Base-by-base conservation (phyloP, 2,888 invertebrate species). In the Carterocephalus palaemon region DNA sequence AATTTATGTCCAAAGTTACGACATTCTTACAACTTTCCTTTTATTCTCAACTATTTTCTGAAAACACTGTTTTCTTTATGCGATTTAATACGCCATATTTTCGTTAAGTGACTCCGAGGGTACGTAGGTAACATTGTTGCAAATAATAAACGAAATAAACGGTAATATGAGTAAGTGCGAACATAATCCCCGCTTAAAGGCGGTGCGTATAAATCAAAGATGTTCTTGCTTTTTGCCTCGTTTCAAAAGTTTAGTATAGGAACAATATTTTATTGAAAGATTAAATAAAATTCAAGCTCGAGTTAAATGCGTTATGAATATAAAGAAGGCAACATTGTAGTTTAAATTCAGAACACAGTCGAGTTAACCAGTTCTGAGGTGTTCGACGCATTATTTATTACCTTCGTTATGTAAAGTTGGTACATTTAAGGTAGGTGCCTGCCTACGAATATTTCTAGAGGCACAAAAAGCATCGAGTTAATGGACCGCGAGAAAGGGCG, bases 61-160 rank as follows among this genome's bases (percentile, higher is more conserved):
- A 83, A 85, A 85, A 85, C 76, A 78, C 67, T 81, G 82, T 84
- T 83, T 84, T 83, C 85, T 84, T 83, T 84, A 77, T 79, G 70
- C 76, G 68, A 78, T 84, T 83, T 83, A 72, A 75, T 83, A 79
- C 74, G 76, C 75, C 70, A 78, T 83, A 76, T 82, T 80, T 82
- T 81, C 70, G 75, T 79, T 80, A 78, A 80, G 77, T 80, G 78
- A 82, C 76, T 80, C 53, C 61, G 57, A 37, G 45, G 45, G 31
- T 45, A n/a, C n/a, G n/a, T 60, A 60, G 57, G 54, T 70, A 67
- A 80, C 85, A 84, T 77, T 67, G 85, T 85, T 81, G 84, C 78
- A 56, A 70, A 76, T 74, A 75, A 75, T 72, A 75, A 73, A 72
- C 57, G 63, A 64, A 62, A 71, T 74, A 80, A 80, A 83, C 74